phyloP scores from a whole-genome alignment of 2,888 invertebrate genomes.

The Nysson spinosus region DNA sequence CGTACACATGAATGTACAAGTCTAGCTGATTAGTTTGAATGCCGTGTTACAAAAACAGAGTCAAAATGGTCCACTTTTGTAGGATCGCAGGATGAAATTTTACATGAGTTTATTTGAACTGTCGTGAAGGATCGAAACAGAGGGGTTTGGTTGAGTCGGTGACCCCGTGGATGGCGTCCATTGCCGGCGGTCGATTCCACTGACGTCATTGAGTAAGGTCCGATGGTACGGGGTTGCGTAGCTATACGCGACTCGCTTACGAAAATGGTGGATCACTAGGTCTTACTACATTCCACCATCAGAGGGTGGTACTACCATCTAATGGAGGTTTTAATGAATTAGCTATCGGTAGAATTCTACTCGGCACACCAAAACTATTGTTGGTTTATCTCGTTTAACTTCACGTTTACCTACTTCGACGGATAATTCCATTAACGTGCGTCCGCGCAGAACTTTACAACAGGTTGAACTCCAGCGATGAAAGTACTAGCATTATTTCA shows the following conservation, averaged over 20 bases:
- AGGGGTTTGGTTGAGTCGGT: constrained; percentile 22
- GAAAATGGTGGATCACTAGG: constrained; percentile 14
- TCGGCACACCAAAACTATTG: too few species aligned
- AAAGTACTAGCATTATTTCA: too few species aligned
- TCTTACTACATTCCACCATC: constrained; percentile 27
- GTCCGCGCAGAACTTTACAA: too few species aligned
- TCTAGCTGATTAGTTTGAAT: too few species aligned
- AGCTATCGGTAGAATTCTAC: constrained; percentile 10
- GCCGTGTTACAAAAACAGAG: too few species aligned
- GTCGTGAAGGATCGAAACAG: constrained; percentile 7
- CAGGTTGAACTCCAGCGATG: too few species aligned
- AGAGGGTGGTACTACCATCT: constrained; percentile 1
- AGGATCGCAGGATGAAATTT: constrained; percentile 15
- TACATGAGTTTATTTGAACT: constrained; percentile 7
- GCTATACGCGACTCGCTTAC: neutral
- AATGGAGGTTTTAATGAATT: neutral
- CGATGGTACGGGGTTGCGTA: constrained; percentile 30
- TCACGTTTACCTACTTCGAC: too few species aligned
- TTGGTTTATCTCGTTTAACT: too few species aligned
- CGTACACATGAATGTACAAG: too few species aligned
- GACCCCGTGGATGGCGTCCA: constrained; percentile 24
- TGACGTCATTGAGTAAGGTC: constrained; percentile 49
- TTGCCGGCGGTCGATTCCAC: constrained; percentile 48
- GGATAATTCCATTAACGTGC: too few species aligned
- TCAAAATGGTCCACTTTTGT: too few species aligned